Base-by-base conservation (phyloP, 1,140 invertebrate species). In the Paracyclopina nana region DNA sequence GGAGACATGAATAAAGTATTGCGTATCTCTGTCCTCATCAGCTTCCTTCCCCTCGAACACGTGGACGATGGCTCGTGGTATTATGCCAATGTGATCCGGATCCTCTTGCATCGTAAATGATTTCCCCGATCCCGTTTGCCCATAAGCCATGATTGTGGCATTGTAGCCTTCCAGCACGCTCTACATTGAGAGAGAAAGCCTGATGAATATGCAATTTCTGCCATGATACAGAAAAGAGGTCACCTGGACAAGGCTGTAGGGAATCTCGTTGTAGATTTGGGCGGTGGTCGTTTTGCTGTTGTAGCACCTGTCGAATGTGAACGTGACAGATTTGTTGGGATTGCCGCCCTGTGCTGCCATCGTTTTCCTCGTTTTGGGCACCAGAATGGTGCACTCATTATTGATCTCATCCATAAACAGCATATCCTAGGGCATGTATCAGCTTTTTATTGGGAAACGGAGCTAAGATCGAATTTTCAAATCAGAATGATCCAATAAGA, bases 71-170 rank as follows among this genome's bases (percentile, higher is more conserved):
- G 46, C 46, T 28, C 46, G 2, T 9, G 46, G 46, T n/a, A 48
- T 48, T 6, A 48, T 48, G 34, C 46, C 46, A 16, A 48, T 48
- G 27, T 48, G 46, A 25, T 48, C 46, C 29, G 46, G 46, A 20
- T 48, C 46, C n/a, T 48, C 46, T 28, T 48, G 46, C 46, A 48
- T 48, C n/a, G 46, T 48, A 20, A 48, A 48, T 48, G 46, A 48
- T 29, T 48, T 48, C n/a, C 46, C 46, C n/a, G 46, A 48, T 11
- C 46, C 46, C 11, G 46, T 48, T 29, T 48, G 46, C 18, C 46
- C 46, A 29, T 48, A 48, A 16, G 46, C 46, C 46, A 48, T 16
- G n/a, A 48, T 29, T 14, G 46, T 48, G 14, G 46, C 22, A 48
- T 48, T 48, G 27, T 48, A 48, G 4, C 46, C 34, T 38, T 38